phyloP scores from a whole-genome alignment of 2,888 invertebrate species.

The Nymphalis urticae region DNA sequence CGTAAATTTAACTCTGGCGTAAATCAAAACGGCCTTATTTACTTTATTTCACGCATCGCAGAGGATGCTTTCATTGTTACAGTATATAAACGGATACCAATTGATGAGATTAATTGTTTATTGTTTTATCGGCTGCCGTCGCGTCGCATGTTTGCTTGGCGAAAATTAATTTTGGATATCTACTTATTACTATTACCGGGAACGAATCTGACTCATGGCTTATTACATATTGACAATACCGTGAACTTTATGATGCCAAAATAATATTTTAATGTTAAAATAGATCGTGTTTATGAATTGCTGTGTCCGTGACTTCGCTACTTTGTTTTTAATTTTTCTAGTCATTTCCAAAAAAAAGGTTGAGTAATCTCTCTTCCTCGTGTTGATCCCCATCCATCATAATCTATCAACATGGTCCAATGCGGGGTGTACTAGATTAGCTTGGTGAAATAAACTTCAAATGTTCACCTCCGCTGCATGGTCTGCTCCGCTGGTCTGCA shows the following conservation, averaged over 20 bases:
- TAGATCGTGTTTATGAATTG: background rate
- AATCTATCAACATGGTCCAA: too few species aligned
- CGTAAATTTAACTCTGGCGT: conserved; percentile 9
- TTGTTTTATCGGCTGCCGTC: conserved; percentile 52
- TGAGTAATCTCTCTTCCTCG: too few species aligned
- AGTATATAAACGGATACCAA: conserved; percentile 35
- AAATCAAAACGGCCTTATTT: conserved; percentile 30
- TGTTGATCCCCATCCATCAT: too few species aligned
- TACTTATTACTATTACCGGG: conserved; percentile 39
- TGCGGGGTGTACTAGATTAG: too few species aligned
- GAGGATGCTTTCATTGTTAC: conserved; percentile 32
- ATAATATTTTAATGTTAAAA: background rate
- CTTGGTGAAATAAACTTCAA: too few species aligned
- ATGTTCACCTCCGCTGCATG: too few species aligned
- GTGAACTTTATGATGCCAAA: conserved; percentile 10
- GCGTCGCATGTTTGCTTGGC: conserved; percentile 48
- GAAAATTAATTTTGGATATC: conserved; percentile 47
- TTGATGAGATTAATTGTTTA: conserved; percentile 65
- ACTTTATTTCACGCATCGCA: conserved; percentile 22
- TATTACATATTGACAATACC: conserved; percentile 28
- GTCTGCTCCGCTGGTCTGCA: too few species aligned
- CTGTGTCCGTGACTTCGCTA: too few species aligned
- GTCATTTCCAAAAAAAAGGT: too few species aligned
- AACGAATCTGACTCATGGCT: conserved; percentile 39
- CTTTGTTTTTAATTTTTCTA: too few species aligned